phyloP scores from a whole-genome alignment of 2,888 invertebrate species.

The Chaetoderma sp. region DNA sequence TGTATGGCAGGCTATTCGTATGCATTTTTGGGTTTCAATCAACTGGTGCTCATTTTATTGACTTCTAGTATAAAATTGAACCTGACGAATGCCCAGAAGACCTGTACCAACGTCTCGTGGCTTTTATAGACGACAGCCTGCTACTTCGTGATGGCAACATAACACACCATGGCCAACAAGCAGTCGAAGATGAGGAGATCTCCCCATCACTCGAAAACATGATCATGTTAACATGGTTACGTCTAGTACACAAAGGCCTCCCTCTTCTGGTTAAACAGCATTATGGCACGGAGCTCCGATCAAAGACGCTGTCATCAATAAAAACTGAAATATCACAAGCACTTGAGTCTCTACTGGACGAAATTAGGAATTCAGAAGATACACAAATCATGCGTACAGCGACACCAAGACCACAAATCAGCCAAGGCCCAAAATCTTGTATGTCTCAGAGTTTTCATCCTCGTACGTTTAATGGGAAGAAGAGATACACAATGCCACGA shows the following conservation, averaged over 20 bases:
- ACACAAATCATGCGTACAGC: no score
- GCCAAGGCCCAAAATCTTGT: no score
- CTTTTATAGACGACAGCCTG: slow-evolving; percentile 36
- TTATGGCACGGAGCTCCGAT: background rate
- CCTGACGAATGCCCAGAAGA: slow-evolving; percentile 36
- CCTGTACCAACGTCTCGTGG: slow-evolving; percentile 32
- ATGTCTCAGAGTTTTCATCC: no score
- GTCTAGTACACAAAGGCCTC: slow-evolving; percentile 13
- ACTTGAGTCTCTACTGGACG: slow-evolving; percentile 16
- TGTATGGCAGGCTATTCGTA: slow-evolving; percentile 33
- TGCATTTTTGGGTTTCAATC: slow-evolving; percentile 36
- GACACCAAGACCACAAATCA: no score
- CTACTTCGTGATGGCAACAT: slow-evolving; percentile 23
- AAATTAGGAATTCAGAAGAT: no score
- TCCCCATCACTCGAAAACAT: slow-evolving; percentile 27
- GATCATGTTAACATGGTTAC: slow-evolving; percentile 18
- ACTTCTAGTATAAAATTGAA: slow-evolving; percentile 27
- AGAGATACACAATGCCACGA: no score
- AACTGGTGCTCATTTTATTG: slow-evolving; percentile 32
- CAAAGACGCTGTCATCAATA: background rate
- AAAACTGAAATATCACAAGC: slow-evolving; percentile 11
- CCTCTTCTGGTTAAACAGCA: slow-evolving; percentile 16
- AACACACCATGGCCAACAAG: slow-evolving; percentile 30
- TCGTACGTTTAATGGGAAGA: no score
- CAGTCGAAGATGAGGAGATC: slow-evolving; percentile 20